Base-by-base conservation (phyloP, 2,797 vertebrate species). In the Glossophaga mutica region DNA sequence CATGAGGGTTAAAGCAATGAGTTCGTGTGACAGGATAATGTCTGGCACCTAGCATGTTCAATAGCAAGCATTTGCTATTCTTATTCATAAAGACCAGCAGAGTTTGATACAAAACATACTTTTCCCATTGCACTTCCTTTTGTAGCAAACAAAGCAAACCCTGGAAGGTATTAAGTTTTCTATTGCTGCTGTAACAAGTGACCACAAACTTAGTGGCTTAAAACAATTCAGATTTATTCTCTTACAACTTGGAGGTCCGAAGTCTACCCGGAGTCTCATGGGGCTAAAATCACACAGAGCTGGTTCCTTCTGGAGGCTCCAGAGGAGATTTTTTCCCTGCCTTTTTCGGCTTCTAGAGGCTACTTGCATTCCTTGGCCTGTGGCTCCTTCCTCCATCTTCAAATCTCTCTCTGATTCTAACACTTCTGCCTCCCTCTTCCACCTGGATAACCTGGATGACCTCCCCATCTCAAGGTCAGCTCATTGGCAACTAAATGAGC, bases 391-490 rank as follows among this genome's bases (percentile, higher is more conserved):
- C 57, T 68, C 93, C 3, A 0, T n/a, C 44, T 70, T 29, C 76
- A 16, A 4, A 4, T 32, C n/a, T 52, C 84, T 81, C 55, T 55
- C n/a, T 52, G 12, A 44, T 6, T 34, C 59, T n/a, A 26, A 44
- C 15, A 37, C 42, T 24, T 32, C 81, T 1, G n/a, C 46, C 44
- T 34, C 65, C 57, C 52, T 46, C 65, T 2, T 22, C 37, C 29
- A 5, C 14, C 32, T 0, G 1, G 44, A 24, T 39, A 18, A 18
- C 71, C n/a, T 34, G 6, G 37, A 29, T 21, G 2, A 2, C 14
- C 65, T 85, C 39, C 11, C 39, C 29, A 21, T 26, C 55, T 55
- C 34, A 15, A 4, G 22, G 21, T 67, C 6, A 2, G 18, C 21
- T 24, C 9, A 32, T 6, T 10, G 4, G 67, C 76, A n/a, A 24